Evolutionary conservation across 2,888 invertebrate genomes (phyloP).

Genomic region (Pomacea canaliculata): DNA sequence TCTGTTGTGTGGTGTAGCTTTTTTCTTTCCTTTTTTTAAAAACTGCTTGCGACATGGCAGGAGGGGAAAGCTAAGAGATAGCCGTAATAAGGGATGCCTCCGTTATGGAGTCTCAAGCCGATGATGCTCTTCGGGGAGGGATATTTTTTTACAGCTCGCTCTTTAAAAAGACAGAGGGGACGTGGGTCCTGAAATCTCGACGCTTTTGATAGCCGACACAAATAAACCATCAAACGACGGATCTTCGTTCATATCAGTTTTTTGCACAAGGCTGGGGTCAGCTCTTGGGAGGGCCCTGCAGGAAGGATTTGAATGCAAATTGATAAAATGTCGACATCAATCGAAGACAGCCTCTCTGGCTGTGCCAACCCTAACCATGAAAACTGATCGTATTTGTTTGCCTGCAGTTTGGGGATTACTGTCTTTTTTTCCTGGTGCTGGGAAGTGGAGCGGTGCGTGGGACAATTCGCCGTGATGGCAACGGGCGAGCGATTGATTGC

Average conservation of each 20-base stretch:
- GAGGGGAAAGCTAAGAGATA: background rate
- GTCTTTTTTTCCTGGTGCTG: slow-evolving; percentile 32
- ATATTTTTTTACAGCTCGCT: slow-evolving; percentile 5
- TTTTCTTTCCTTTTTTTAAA: too few relatives aligned
- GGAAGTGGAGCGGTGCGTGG: slow-evolving; percentile 30
- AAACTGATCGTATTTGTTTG: slow-evolving; percentile 35
- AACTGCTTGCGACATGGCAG: too few relatives aligned
- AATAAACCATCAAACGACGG: slow-evolving; percentile 24
- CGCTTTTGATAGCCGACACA: slow-evolving; percentile 26
- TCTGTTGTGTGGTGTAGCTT: too few relatives aligned
- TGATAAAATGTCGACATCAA: slow-evolving; percentile 39
- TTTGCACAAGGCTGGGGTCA: slow-evolving; percentile 19
- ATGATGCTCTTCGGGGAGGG: slow-evolving; percentile 9
- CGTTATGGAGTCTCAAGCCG: background rate
- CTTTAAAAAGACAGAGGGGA: background rate
- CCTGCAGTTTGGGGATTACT: slow-evolving; percentile 30
- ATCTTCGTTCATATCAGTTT: slow-evolving; percentile 17
- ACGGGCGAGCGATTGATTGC: slow-evolving; percentile 43
- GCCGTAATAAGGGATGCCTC: slow-evolving; percentile 15
- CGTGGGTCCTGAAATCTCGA: background rate
- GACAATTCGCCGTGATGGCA: slow-evolving; percentile 37
- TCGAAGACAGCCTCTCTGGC: slow-evolving; percentile 23
- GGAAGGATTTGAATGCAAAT: slow-evolving; percentile 38
- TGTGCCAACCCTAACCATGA: slow-evolving; percentile 28
- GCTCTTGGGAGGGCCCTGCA: slow-evolving; percentile 1